These are phyloP conservation scores for Eulemur rubriventer DNA, from an alignment of 2,797 vertebrate species.

Conservation along the genomic window DNA sequence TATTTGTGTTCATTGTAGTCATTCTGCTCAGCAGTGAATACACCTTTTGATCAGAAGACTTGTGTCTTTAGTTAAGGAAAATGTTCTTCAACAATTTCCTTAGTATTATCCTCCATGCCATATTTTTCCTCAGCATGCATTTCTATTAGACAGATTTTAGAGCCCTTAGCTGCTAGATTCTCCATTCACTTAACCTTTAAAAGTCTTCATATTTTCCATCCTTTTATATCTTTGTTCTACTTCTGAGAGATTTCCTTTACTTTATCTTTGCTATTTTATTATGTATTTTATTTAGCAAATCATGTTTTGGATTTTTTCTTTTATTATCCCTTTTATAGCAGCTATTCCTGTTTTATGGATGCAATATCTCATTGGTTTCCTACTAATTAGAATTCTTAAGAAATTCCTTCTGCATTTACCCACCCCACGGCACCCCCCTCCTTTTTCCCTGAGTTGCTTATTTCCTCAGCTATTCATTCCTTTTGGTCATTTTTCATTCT, in stretches of 20 bases:
- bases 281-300: not conserved
- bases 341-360: not conserved
- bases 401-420: not conserved
- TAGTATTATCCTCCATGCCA: not conserved
- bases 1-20: not conserved
- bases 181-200: not conserved
- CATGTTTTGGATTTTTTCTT: not conserved
- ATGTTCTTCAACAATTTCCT: not conserved
- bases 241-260: not conserved
- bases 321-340: not conserved
- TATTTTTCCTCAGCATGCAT: not conserved
- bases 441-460: not conserved
- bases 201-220: not conserved
- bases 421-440: not conserved
- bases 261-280: not conserved
- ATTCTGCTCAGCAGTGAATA: not conserved
- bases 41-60: not conserved
- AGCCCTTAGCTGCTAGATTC: not conserved
- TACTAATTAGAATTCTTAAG: not conserved
- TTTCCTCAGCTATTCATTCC: not conserved
- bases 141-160: not conserved
- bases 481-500: not conserved
- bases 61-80: not conserved
- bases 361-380: not conserved
- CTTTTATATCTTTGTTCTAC: not conserved